phyloP scores from a whole-genome alignment of 1,140 invertebrate genomes.

The Aphaenogaster ashmeadi region DNA sequence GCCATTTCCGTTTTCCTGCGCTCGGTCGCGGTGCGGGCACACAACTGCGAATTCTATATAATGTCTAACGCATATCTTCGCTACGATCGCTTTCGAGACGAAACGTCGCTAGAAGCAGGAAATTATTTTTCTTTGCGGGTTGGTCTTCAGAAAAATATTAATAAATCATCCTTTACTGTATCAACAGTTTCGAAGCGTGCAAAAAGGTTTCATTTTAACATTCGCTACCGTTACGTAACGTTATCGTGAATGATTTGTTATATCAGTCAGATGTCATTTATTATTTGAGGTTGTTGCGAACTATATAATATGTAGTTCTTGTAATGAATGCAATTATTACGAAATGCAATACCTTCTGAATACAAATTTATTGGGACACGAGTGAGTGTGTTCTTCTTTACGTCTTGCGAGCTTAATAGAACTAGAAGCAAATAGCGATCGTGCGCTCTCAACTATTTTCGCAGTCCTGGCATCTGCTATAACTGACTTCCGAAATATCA shows the following conservation, averaged over 20 bases:
- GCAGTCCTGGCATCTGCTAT: too few relatives aligned
- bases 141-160: neutral
- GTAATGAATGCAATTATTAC: too few relatives aligned
- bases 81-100: neutral
- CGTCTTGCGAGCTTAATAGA: too few relatives aligned
- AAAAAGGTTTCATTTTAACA: neutral
- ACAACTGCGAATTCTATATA: neutral
- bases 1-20: conserved; percentile 69
- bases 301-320: too few relatives aligned
- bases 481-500: too few relatives aligned
- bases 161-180: neutral
- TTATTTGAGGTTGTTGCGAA: neutral
- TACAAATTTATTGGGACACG: too few relatives aligned
- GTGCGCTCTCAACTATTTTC: too few relatives aligned
- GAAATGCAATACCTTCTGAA: too few relatives aligned
- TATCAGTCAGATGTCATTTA: neutral
- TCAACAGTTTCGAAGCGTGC: neutral
- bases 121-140: neutral
- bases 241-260: neutral
- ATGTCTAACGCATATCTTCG: neutral
- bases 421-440: too few relatives aligned
- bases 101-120: neutral
- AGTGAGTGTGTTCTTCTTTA: too few relatives aligned
- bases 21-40: neutral
- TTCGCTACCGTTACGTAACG: neutral